Base-by-base conservation (phyloP, 2,888 invertebrate genomes). In the Drosophila ochracea region DNA sequence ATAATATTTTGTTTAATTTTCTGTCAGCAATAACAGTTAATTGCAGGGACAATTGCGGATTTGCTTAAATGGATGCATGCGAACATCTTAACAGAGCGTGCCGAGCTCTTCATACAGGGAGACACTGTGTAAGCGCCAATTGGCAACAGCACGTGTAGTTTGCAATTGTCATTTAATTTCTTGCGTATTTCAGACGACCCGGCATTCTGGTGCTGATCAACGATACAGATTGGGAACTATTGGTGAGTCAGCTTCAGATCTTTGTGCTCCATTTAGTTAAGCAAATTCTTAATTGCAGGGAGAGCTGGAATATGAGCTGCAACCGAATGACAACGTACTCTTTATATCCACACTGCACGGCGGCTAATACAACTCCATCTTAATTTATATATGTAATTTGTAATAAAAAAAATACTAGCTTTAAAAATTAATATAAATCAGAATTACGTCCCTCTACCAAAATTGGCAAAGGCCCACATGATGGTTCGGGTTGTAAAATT, bases 171-270 rank as follows among this genome's bases (percentile, higher is more conserved):
- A 21, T 30, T 61, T 54, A 1, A 47, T 47, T 19, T 41, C 0
- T 21, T 60, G n/a, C 35, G 1, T 4, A 1, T 76, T 84, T 58
- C 50, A 93, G 93, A 1, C 91, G 99, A 57, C 98, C 99, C 0
- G 99, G 99, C 4, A 99, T 99, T 73, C 93, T 99, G 57, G 98
- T 99, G 1, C 94, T 99, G 3, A 95, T 99, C 11, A 99, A 99
- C 91, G 99, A 99, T 84, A 95, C 97, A 0, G 99, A 99, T 91
- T 99, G 99, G 99, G 99, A 99, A 93, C 94, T 99, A 21, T 92
- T 96, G 93, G 93, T 93, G 94, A 94, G 94, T 77, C 9, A 2
- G 9, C 39, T 5, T n/a, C 5, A 7, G 9, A 21, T 3, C 1
- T 9, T 3, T 5, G 9, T 21, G 11, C 4, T 7, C 0, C 2